These are phyloP conservation scores for Capromys pilorides DNA, from an alignment of 2,797 vertebrate genomes.

Conservation along the genomic window DNA sequence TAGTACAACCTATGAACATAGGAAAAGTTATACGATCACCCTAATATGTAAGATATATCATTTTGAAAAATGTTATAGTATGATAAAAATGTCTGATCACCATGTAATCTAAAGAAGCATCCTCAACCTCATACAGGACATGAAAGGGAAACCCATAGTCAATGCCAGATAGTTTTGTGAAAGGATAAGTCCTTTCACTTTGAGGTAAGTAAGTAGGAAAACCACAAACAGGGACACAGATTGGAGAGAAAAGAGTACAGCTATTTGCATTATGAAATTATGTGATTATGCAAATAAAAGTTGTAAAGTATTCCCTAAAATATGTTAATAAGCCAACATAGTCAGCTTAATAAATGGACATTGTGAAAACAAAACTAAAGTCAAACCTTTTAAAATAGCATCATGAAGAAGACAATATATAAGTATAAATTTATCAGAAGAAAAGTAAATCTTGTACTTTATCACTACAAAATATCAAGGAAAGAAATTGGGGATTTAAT, in stretches of 20 bases:
- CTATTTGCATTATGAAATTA: not conserved
- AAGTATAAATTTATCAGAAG: not conserved
- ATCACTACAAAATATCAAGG: not conserved
- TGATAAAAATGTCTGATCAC: not conserved
- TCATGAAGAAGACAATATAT: not conserved
- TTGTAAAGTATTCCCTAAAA: not conserved
- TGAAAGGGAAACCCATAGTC: not conserved
- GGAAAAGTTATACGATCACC: not conserved
- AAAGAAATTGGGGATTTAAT: not conserved
- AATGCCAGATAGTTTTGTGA: not conserved
- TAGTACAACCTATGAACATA: not conserved
- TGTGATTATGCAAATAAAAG: not conserved
- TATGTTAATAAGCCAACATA: not conserved
- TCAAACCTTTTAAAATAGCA: not conserved
- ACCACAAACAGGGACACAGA: not conserved
- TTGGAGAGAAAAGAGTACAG: not conserved
- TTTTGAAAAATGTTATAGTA: not conserved
- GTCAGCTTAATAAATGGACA: not conserved
- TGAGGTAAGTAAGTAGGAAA: not conserved
- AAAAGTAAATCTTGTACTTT: not conserved
- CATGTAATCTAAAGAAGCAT: not conserved
- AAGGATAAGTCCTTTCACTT: not conserved
- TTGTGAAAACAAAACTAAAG: not conserved
- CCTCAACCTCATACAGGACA: not conserved
- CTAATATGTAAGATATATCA: not conserved